A percentile compares a stretch with the other conserved stretches of the same genome.
Evolutionary conservation across 2,113 vertebrate genomes (phyloP).

Genomic region (Oncorhynchus masou): DNA sequence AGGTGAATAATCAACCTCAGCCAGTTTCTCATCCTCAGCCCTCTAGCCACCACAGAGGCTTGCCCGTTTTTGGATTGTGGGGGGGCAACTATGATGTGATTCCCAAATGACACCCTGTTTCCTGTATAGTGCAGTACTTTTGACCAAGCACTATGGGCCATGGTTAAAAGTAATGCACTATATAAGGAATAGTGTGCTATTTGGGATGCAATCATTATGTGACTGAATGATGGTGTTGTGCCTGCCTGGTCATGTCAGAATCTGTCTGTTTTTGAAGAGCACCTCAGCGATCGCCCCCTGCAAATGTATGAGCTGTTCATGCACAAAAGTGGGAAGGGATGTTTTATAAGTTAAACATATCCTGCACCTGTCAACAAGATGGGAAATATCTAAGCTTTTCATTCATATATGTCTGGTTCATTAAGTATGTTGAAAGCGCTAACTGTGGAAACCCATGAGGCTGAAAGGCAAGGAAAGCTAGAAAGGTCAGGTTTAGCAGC

Average conservation of each 20-base stretch:
- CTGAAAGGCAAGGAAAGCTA: conserved; percentile 11
- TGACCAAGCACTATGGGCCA: too few relatives aligned
- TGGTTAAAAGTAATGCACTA: too few relatives aligned
- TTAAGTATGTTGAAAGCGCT: conserved; percentile 15
- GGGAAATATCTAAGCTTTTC: conserved; percentile 54
- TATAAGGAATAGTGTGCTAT: too few relatives aligned
- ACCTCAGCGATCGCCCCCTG: conserved; percentile 21
- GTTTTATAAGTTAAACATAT: not conserved
- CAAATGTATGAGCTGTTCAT: not conserved
- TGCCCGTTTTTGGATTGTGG: not conserved
- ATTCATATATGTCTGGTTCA: conserved; percentile 20
- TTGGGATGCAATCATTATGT: too few relatives aligned
- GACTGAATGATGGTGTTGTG: conserved; percentile 26
- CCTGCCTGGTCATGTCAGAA: conserved; percentile 21
- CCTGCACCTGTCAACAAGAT: conserved; percentile 27
- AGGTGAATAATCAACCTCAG: conserved; percentile 39
- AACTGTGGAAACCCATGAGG: conserved; percentile 41
- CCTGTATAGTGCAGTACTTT: too few relatives aligned
- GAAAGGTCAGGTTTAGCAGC: conserved; percentile 62
- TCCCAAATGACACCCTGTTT: too few relatives aligned
- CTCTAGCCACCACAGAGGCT: not conserved
- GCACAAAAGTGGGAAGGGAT: not conserved
- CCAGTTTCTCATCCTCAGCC: conserved; percentile 15
- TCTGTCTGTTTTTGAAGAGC: conserved; percentile 29
- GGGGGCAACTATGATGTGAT: conserved; percentile 6